A percentile compares a stretch with the other conserved stretches of the same genome.
Evolutionary conservation across 2,888 invertebrate species (phyloP).

Genomic region (Eupithecia centaureata): DNA sequence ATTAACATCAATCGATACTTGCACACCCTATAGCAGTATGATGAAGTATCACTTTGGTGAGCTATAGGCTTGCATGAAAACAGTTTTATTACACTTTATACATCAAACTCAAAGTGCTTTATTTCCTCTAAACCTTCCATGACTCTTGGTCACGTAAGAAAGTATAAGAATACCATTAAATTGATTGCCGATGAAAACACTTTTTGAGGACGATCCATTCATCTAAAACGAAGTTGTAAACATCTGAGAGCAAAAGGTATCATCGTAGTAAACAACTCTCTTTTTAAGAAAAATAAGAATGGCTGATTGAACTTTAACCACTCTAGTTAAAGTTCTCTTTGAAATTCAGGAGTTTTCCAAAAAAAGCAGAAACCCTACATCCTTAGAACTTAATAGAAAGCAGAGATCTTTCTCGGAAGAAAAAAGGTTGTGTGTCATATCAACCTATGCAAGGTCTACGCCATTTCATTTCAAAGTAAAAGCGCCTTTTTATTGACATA

Average conservation of each 20-base stretch:
- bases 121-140: no score
- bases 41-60: constrained; percentile 1
- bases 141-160: no score
- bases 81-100: no score
- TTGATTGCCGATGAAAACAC: neutral
- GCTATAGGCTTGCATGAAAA: neutral
- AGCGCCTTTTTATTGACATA: no score
- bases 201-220: neutral
- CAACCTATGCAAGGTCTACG: no score
- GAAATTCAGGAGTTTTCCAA: no score
- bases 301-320: neutral
- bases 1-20: constrained; percentile 61
- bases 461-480: no score
- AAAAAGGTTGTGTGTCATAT: no score
- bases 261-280: neutral
- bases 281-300: neutral
- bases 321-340: neutral
- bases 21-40: constrained; percentile 36
- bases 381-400: no score
- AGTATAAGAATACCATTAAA: neutral
- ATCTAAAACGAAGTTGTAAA: neutral
- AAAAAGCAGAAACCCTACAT: no score
- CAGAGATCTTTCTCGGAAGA: no score
- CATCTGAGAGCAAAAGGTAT: neutral
- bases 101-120: no score